Base-by-base conservation (phyloP, 2,113 vertebrate genomes). In the Anthoscopus minutus region DNA sequence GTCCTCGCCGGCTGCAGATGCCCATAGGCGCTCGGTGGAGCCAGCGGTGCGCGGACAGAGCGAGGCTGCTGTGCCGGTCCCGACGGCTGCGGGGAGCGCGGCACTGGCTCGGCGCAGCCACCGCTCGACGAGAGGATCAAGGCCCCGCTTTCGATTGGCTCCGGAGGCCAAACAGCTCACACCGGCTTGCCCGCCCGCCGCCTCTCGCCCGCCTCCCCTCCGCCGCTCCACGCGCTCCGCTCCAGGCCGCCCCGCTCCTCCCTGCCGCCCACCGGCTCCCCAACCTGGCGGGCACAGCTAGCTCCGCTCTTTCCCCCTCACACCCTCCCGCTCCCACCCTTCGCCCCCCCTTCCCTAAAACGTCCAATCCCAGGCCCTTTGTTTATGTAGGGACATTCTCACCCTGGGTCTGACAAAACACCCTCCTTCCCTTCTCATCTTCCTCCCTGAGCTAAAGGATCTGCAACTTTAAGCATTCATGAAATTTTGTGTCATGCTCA, bases 111-210 rank as follows among this genome's bases (percentile, higher is more conserved):
- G 87, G 94, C 97, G 89, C 97, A 96, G 96, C 96, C 97, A 95
- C 97, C 97, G 98, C 98, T 96, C 93, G 97, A 88, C 96, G 97
- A 97, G 97, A 96, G 98, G 96, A 97, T 94, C 97, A 88, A 74
- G 96, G 44, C 96, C 81, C 94, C 94, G 97, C 94, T 97, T 97
- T 96, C 98, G 96, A 98, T 98, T 98, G 98, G 98, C 97, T 98
- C 98, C 62, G 92, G 93, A 96, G 97, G 82, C 97, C 98, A 95
- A 97, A 97, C 96, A 97, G 97, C 98, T 97, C 96, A 95, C 94
- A 72, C 92, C 81, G 74, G 97, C 93, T 98, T 97, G 98, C 97
- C 97, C 97, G 97, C 81, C 66, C 45, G 76, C 87, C 87, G 61
- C 61, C 62, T 42, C 40, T n/a, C 66, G 25, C 66, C 66, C 65